A percentile compares a stretch with the other conserved stretches of the same genome.
Conservation (phyloP, 2,888 invertebrate species). For the Latrodectus elegans region DNA sequence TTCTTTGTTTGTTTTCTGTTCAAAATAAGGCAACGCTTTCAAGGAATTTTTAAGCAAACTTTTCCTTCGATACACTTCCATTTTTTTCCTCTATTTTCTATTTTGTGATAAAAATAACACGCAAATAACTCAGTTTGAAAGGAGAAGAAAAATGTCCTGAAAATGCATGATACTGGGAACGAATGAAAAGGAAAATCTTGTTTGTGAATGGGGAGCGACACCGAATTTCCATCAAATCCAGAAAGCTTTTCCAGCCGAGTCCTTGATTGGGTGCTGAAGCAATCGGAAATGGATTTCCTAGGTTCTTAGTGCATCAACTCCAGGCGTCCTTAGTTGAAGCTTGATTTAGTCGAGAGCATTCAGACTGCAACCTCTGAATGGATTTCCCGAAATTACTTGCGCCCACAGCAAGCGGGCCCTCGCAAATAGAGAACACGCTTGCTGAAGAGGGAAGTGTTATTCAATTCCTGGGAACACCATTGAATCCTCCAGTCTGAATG, state of each 20-base stretch:
- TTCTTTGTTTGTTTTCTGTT: no score
- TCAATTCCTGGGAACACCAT: slow-evolving; percentile 23
- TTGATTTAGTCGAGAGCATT: slow-evolving; percentile 34
- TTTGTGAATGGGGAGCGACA: slow-evolving; percentile 35
- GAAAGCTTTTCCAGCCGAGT: slow-evolving; percentile 47
- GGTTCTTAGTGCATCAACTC: slow-evolving; percentile 8
- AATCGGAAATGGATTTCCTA: slow-evolving; percentile 50
- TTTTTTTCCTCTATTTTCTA: no score
- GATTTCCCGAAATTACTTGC: slow-evolving; percentile 52
- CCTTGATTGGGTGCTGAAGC: slow-evolving; percentile 57
- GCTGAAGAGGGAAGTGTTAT: slow-evolving; percentile 11
- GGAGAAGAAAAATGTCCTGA: no score
- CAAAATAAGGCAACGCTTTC: no score
- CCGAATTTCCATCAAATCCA: slow-evolving; percentile 53
- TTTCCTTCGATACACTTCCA: no score
- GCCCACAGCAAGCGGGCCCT: slow-evolving; percentile 37
- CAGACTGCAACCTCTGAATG: slow-evolving; percentile 18
- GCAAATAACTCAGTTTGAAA: not conserved
- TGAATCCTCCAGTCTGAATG: no score
- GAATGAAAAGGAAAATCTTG: slow-evolving; percentile 62
- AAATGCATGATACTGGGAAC: slow-evolving; percentile 1
- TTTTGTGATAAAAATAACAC: slow-evolving; percentile 6
- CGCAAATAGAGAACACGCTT: slow-evolving; percentile 7
- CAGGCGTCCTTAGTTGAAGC: slow-evolving; percentile 4
- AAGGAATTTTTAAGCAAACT: no score